Conservation (phyloP, 2,113 vertebrate species). For the Ctenodactylus gundi region DNA sequence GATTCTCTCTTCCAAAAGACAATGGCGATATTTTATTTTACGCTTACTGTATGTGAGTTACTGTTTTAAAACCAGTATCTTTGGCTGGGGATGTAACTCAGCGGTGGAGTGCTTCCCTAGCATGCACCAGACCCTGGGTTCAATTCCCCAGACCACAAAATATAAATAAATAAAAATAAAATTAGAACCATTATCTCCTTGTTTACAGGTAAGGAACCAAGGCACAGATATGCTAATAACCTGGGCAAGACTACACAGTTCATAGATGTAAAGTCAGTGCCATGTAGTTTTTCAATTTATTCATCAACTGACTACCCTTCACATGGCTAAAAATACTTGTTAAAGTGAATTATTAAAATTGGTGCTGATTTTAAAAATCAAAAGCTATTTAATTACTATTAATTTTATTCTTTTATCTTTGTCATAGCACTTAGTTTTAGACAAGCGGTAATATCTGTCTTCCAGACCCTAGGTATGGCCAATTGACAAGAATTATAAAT, state of each 20-base stretch:
- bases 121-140: no score
- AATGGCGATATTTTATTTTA: not conserved
- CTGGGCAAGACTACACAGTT: not conserved
- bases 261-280: not conserved
- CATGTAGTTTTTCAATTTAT: conserved; percentile 16
- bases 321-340: conserved; percentile 31
- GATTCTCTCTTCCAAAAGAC: not conserved
- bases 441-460: not conserved
- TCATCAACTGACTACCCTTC: not conserved
- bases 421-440: not conserved
- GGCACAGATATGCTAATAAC: conserved; percentile 24
- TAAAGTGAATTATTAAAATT: conserved; percentile 27
- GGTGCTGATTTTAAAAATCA: conserved; percentile 49
- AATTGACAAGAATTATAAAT: not conserved
- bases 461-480: not conserved
- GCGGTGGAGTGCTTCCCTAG: no score
- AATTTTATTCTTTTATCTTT: conserved; percentile 35
- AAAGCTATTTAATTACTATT: conserved; percentile 13
- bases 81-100: no score
- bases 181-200: conserved; percentile 10
- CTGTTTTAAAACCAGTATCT: no score
- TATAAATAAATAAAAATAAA: no score
- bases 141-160: no score
- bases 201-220: conserved; percentile 3
- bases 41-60: not conserved